phyloP scores from a whole-genome alignment of 2,888 invertebrate genomes.

The Yponomeuta evonymella region DNA sequence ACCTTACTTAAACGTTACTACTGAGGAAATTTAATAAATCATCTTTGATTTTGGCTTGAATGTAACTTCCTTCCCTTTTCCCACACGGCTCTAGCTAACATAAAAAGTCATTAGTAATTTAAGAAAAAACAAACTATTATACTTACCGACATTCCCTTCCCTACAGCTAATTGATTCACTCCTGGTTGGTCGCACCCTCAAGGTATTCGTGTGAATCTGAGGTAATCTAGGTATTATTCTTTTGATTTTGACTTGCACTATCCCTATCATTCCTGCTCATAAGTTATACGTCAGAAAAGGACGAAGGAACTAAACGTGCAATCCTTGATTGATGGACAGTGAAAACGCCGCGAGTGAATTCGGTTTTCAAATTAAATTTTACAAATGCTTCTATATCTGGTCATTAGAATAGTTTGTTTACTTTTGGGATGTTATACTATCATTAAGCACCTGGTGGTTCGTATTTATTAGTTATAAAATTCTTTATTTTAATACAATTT shows the following conservation, averaged over 20 bases:
- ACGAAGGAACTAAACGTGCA: conserved; percentile 18
- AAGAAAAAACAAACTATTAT: conserved; percentile 31
- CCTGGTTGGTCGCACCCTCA: conserved; percentile 35
- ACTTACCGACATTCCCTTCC: conserved; percentile 27
- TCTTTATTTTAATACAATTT: no score
- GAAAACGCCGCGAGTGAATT: conserved; percentile 40
- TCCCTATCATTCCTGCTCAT: background rate
- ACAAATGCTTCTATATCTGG: conserved; percentile 33
- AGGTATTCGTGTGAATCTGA: conserved; percentile 43
- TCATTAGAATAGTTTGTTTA: conserved; percentile 47
- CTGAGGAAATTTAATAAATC: background rate
- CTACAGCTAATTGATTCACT: conserved; percentile 45
- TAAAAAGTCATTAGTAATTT: conserved; percentile 20
- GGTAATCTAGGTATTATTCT: background rate
- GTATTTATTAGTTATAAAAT: background rate
- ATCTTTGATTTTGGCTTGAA: background rate
- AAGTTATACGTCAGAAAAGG: background rate
- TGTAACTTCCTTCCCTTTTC: background rate
- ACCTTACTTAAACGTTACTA: background rate
- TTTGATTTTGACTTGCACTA: background rate
- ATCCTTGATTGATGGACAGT: conserved; percentile 52
- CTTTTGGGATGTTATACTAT: conserved; percentile 33
- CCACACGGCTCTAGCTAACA: background rate
- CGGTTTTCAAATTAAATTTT: conserved; percentile 44
- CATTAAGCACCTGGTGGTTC: conserved; percentile 22